Evolutionary conservation across 2,797 vertebrate genomes (phyloP), one percentile per base, ranked within the genome.

Genomic region (Diplodus puntazzo): DNA sequence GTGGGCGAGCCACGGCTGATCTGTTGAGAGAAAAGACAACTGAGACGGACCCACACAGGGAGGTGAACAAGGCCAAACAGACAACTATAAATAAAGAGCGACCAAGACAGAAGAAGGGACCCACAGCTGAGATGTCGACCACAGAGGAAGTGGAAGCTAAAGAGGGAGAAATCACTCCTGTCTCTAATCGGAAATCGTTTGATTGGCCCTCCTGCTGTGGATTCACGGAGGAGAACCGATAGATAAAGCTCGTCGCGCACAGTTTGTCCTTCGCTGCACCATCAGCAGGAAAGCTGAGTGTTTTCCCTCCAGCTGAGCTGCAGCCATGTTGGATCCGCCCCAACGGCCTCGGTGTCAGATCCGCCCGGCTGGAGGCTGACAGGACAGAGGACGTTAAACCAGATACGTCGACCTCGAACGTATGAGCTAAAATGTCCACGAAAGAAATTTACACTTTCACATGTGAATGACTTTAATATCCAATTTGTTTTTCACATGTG

Each of bases 281-380:
- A 75, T 78, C 78, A 78, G 75, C 73, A 76, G 30, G 48, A 80
- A 70, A 71, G 43, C n/a, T 27, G 20, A n/a, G n/a, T 9, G n/a
- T n/a, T 18, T 25, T 55, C 30, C 2, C n/a, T 14, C 48, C 60
- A 61, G 69, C 54, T 16, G n/a, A 55, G 58, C 34, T 34, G 8
- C 34, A 34, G 34, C 34, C 34, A 34, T 34, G 34, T 34, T 34
- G 34, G 18, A 70, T 48, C 13, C 68, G 45, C 68, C 55, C 14
- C 57, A 58, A 23, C 53, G 48, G 53, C 23, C 21, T 73, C 42
- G 54, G 18, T 64, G 48, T 67, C 25, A 0, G 1, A 2, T 69
- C 34, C 1, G 9, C 57, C 50, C 14, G 60, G 42, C 16, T 63
- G 61, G 14, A 79, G 42, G 20, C 6, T 73, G 45, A 2, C 20